Conservation (phyloP, 2,113 vertebrate genomes). For the Embiotoca jacksoni region DNA sequence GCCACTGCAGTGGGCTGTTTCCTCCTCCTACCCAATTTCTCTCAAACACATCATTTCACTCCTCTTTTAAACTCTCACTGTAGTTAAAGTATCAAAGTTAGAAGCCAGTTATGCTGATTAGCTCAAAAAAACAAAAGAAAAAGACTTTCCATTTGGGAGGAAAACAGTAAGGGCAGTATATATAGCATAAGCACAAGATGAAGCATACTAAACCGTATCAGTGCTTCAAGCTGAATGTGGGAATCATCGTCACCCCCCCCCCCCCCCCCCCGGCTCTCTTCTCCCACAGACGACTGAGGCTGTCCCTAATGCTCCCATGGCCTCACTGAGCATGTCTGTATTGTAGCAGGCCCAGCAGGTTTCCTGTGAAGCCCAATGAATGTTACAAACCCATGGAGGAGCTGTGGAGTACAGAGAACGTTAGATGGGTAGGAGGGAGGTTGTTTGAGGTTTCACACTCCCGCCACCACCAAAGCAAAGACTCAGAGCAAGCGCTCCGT, state of each 20-base stretch:
- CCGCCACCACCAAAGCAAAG: constrained; percentile 33
- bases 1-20: neutral
- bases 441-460: constrained; percentile 54
- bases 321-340: constrained; percentile 45
- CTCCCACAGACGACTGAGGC: constrained; percentile 46
- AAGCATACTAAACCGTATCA: constrained; percentile 23
- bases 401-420: neutral
- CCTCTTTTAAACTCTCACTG: constrained; percentile 11
- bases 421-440: constrained; percentile 23
- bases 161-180: constrained; percentile 11
- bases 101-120: constrained; percentile 41
- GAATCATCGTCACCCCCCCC: constrained; percentile 39
- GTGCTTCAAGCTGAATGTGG: constrained; percentile 64
- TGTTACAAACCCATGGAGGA: constrained; percentile 48
- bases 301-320: constrained; percentile 31
- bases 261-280: constrained; percentile 12
- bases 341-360: constrained; percentile 45
- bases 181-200: constrained; percentile 23
- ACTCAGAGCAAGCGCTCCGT: neutral
- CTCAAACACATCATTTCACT: constrained; percentile 8
- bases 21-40: neutral
- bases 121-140: neutral
- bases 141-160: constrained; percentile 38
- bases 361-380: constrained; percentile 56
- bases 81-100: constrained; percentile 43